Evolutionary conservation across 2,113 vertebrate genomes (phyloP).

Genomic region (Brienomyrus longianalis): DNA sequence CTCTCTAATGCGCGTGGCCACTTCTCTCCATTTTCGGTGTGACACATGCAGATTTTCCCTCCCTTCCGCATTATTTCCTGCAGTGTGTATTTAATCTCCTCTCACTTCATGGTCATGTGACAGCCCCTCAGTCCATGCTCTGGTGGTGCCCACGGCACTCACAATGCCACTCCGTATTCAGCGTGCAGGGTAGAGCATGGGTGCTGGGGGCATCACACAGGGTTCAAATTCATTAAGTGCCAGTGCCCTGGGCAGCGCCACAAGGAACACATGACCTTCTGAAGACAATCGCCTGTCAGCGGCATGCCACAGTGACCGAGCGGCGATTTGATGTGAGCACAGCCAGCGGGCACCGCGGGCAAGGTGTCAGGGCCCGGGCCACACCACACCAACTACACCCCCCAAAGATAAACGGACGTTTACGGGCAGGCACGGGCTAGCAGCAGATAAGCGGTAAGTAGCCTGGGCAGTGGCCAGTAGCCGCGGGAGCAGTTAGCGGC

Average conservation of each 20-base stretch:
- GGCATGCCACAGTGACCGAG: conserved; percentile 25
- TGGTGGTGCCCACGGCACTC: conserved; percentile 30
- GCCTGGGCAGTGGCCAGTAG: not conserved
- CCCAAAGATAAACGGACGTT: not conserved
- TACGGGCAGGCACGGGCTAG: not conserved
- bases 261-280: conserved; percentile 35
- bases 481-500: not conserved
- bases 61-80: not conserved
- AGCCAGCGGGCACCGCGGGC: not conserved
- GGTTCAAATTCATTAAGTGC: conserved; percentile 50
- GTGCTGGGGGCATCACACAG: conserved; percentile 33
- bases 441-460: not conserved
- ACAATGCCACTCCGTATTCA: conserved; percentile 38
- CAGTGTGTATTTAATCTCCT: not conserved
- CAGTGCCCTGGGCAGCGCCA: conserved; percentile 33
- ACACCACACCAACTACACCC: not conserved
- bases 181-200: conserved; percentile 35
- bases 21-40: not conserved
- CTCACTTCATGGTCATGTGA: not conserved
- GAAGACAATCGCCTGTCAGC: conserved; percentile 43
- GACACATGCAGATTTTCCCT: not conserved
- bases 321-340: conserved; percentile 20
- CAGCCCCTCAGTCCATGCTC: not conserved
- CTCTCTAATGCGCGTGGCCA: not conserved
- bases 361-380: not conserved